Evolutionary conservation across 2,888 invertebrate species (phyloP), one percentile per base, ranked within the genome.

Genomic region (Scaptomyza cyrtandrae): DNA sequence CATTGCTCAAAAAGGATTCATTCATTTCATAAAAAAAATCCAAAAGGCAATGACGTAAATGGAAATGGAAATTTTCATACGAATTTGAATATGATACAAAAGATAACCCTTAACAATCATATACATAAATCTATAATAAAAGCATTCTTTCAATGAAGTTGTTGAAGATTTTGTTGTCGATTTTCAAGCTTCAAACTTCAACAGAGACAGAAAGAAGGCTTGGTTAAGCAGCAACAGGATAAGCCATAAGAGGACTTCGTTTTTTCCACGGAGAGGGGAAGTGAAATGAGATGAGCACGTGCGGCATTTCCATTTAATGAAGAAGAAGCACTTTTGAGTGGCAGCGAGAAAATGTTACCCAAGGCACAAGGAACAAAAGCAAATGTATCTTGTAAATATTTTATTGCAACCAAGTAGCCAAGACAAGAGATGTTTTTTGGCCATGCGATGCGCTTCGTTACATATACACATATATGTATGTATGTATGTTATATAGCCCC

Each of bases 361-460:
- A 2, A 59, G 64, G 35, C 63, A 64, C 63, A 70, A 70, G 71
- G 66, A 71, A 71, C 73, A 73, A 76, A 73, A 70, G 72, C 75
- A 84, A 86, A 86, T 80, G 82, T 80, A 78, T 75, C 78, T 78
- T 82, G 85, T 82, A 85, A 83, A 83, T 83, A 83, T 83, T 87
- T 83, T 74, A 83, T 83, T 85, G 88, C 86, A 83, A 75, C 86
- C 77, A 87, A 87, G 80, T 87, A 77, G 79, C 77, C 69, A 67
- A 64, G 9, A 33, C 67, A 69, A 63, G 67, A 68, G 74, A 87
- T n/a, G n/a, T n/a, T n/a, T n/a, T n/a, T n/a, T n/a, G n/a, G n/a
- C n/a, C n/a, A n/a, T 81, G 75, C 73, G 43, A 19, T 43, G 71
- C 65, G 59, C 35, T 50, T 57, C 67, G 63, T 56, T 24, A 24